These are phyloP conservation scores for Wasmannia auropunctata DNA, from an alignment of 1,140 invertebrate species.

Conservation along the genomic window DNA sequence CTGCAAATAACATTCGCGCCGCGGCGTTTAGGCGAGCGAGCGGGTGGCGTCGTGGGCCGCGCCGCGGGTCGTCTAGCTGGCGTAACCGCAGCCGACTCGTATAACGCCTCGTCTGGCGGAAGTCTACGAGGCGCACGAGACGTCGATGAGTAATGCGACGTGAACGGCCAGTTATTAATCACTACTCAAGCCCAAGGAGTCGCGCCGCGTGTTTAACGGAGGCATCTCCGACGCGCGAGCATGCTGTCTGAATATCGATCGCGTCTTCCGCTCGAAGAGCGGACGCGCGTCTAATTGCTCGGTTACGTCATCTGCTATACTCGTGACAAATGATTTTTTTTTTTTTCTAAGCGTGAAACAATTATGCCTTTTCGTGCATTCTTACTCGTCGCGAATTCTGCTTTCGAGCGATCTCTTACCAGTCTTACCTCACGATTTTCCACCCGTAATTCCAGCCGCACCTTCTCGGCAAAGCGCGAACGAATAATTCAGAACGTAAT, in stretches of 20 bases:
- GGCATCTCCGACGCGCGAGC: conserved; percentile 6
- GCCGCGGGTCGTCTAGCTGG: conserved; percentile 53
- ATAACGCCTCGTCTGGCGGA: conserved; percentile 74
- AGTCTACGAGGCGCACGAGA: conserved; percentile 66
- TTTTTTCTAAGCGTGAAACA: background rate
- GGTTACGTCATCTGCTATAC: background rate
- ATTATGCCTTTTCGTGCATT: background rate
- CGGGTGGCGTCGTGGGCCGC: conserved; percentile 19
- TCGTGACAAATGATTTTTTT: background rate
- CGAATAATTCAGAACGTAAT: background rate
- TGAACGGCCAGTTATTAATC: conserved; percentile 73
- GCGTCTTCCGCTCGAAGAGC: background rate
- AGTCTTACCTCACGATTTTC: background rate
- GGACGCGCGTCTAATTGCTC: background rate
- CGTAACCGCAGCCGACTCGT: conserved; percentile 78
- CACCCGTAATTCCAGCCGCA: background rate
- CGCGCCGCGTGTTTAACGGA: conserved; percentile 59
- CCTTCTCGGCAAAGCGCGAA: background rate
- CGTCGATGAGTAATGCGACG: conserved; percentile 77
- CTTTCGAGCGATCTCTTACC: background rate
- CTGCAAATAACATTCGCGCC: conserved; percentile 46
- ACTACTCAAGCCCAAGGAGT: conserved; percentile 62
- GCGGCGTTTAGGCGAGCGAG: background rate
- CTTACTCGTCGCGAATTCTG: background rate
- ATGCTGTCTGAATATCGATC: conserved; percentile 65